Evolutionary conservation across 2,888 invertebrate species (phyloP).

Genomic region (Crocallis elinguaria): DNA sequence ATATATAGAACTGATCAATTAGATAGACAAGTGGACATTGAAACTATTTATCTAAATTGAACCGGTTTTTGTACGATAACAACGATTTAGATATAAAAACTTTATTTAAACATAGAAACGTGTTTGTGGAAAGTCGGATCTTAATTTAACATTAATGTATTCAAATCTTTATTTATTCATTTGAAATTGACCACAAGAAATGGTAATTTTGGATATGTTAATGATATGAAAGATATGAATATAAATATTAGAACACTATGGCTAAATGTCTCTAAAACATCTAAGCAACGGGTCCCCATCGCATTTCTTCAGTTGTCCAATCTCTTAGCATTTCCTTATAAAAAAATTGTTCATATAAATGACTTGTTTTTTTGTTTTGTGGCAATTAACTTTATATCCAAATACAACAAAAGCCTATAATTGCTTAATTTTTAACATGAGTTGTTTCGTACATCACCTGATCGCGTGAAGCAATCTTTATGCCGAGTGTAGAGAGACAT

Average conservation of each 20-base stretch:
- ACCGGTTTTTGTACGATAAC: not conserved
- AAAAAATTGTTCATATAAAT: not conserved
- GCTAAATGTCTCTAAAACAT: too few relatives aligned
- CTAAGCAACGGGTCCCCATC: too few relatives aligned
- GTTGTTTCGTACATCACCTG: constrained; percentile 13
- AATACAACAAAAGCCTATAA: not conserved
- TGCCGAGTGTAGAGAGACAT: constrained; percentile 18
- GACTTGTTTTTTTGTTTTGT: not conserved
- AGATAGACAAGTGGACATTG: not conserved
- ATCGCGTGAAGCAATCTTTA: constrained; percentile 24
- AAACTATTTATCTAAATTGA: constrained; percentile 2
- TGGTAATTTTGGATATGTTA: not conserved
- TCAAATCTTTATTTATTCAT: not conserved
- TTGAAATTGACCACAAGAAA: not conserved
- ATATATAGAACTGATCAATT: constrained; percentile 1
- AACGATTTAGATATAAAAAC: constrained; percentile 1
- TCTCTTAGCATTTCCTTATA: too few relatives aligned
- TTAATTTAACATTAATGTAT: constrained; percentile 2
- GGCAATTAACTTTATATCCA: constrained; percentile 7
- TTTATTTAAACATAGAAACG: constrained; percentile 8
- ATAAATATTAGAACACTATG: too few relatives aligned
- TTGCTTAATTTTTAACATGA: constrained; percentile 5
- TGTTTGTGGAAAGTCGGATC: constrained; percentile 19
- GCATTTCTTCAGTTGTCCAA: too few relatives aligned
- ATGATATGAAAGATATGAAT: too few relatives aligned